Evolutionary conservation across 2,113 vertebrate genomes (phyloP), one percentile per base, ranked within the genome.

Genomic region (Scomber scombrus): DNA sequence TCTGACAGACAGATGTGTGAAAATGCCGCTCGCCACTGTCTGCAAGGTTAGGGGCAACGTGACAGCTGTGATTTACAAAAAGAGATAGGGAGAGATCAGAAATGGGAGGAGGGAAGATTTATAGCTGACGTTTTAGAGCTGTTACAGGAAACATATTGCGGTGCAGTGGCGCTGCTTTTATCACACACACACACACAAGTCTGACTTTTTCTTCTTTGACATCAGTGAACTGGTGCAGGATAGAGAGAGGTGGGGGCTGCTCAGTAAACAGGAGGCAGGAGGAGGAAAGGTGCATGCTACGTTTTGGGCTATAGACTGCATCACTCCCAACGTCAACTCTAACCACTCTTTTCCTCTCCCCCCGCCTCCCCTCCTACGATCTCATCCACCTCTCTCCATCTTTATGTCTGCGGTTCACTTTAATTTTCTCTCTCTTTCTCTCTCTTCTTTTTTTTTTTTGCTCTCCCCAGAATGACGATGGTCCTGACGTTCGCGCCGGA

Each of bases 401-500:
- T 71, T 12, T 63, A n/a, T 66, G 11, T 65, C 52, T 51, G 11
- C 64, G 26, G 4, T 13, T 76, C 6, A 2, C 61, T 64, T 26
- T 29, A 18, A 23, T 40, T 29, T 11, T 63, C 29, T 54, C 11
- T 18, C 2, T n/a, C 49, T 79, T 51, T 0, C 40, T 46, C 11
- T 3, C 29, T 60, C 11, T 69, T 21, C 31, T 56, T 62, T 3
- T 19, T 46, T 54, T 56, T 71, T 29, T 31, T 10, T 46, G 13
- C 52, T 18, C 34, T 52, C 19, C 26, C 52, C 93, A 99, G 98
- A 97, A 95, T 12, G 98, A 99, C 0, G 98, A 99, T 1, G 98
- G 98, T 13, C 98, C 98, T 0, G 98, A 99, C 47, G 98, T 99
- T 4, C 96, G 98, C 1, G 98, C 97, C 0, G 98, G 98, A 50